Percentiles rank a stretch among this genome's conserved stretches.
phyloP scores from a whole-genome alignment of 2,113 vertebrate genomes.

The Pionites leucogaster region DNA sequence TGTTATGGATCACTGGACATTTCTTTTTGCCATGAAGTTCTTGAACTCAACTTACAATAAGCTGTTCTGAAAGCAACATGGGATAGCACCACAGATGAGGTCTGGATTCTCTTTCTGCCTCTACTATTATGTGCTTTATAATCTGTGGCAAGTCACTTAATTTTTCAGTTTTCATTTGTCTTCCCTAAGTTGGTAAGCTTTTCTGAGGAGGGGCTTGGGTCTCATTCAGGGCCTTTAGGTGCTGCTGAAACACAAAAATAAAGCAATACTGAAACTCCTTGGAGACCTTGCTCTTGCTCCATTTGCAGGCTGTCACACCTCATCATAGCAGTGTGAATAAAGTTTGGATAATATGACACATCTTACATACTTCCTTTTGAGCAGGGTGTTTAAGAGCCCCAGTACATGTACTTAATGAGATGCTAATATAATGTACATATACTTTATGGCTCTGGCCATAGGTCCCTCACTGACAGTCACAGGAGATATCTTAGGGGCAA shows the following conservation, averaged over 20 bases:
- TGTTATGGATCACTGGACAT: background rate
- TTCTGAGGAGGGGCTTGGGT: background rate
- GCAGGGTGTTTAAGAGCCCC: background rate
- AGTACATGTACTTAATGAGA: background rate
- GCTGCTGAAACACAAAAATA: background rate
- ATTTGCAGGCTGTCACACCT: background rate
- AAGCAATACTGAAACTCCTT: background rate
- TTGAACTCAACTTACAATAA: background rate
- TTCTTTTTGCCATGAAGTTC: background rate
- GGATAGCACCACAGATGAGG: rapidly evolving
- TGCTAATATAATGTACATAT: background rate
- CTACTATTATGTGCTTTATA: background rate
- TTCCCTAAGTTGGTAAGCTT: background rate
- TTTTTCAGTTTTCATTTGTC: background rate
- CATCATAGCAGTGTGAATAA: background rate
- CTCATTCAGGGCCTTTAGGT: background rate
- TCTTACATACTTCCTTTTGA: slow-evolving; percentile 5
- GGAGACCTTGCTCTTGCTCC: background rate
- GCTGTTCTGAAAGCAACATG: background rate
- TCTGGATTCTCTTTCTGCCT: background rate
- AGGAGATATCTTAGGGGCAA: background rate
- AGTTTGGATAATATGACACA: background rate
- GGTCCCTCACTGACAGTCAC: background rate
- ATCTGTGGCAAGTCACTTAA: background rate
- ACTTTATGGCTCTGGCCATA: background rate